Percentiles rank a stretch among this genome's conserved stretches.
phyloP scores from a whole-genome alignment of 2,113 vertebrate genomes.

The Motacilla tschutschensis region DNA sequence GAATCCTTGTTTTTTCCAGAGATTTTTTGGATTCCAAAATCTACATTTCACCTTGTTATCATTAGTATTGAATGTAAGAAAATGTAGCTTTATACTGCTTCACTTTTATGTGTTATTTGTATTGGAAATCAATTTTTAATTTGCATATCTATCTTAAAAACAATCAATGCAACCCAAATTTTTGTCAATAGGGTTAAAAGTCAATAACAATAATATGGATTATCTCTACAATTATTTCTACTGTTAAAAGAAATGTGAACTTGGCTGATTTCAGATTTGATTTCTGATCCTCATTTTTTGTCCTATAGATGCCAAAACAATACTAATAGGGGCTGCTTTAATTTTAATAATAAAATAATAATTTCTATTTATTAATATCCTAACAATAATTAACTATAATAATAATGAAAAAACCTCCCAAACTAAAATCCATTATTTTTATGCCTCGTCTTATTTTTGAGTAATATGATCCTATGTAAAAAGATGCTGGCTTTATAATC shows the following conservation, averaged over 20 bases:
- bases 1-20: not conserved
- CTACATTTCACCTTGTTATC: not conserved
- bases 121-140: conserved; percentile 10
- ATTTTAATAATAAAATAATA: not conserved
- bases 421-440: not conserved
- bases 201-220: not conserved
- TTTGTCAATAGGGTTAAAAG: not conserved
- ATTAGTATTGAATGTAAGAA: not conserved
- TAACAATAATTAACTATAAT: not conserved
- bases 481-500: not conserved
- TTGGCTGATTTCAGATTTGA: not conserved
- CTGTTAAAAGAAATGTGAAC: not conserved
- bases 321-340: not conserved
- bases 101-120: not conserved
- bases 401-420: not conserved
- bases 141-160: not conserved
- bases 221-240: not conserved
- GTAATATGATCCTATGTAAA: not conserved
- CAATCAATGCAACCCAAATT: not conserved
- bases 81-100: conserved; percentile 3
- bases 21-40: not conserved
- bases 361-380: not conserved
- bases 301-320: not conserved
- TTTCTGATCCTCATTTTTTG: not conserved
- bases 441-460: not conserved